Evolutionary conservation across 2,797 vertebrate species (phyloP).

Genomic region (Odontamblyopus lacepedii): DNA sequence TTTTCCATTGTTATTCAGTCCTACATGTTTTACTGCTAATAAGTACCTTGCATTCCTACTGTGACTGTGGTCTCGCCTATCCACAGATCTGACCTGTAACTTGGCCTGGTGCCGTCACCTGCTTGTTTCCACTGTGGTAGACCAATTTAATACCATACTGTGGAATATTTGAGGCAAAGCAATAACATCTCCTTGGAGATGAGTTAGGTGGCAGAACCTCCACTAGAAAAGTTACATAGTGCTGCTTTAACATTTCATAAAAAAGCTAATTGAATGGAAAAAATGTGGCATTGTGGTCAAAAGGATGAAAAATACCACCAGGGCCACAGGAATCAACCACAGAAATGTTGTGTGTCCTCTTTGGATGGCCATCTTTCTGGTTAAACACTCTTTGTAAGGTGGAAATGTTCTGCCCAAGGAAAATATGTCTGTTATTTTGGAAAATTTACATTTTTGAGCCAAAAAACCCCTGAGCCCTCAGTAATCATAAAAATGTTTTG

Average conservation of each 20-base stretch:
- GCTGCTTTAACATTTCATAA: background rate
- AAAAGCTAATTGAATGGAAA: background rate
- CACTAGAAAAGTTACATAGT: too few species aligned
- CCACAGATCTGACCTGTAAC: too few species aligned
- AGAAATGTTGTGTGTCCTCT: background rate
- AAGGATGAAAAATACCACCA: too few species aligned
- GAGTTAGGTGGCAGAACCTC: too few species aligned
- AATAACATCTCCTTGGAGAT: too few species aligned
- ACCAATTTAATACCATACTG: too few species aligned
- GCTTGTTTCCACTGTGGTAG: background rate
- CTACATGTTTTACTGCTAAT: too few species aligned
- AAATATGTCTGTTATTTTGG: background rate
- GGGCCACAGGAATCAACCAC: background rate
- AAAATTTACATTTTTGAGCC: background rate
- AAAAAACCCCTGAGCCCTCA: background rate
- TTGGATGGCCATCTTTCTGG: background rate
- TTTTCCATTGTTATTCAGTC: too few species aligned
- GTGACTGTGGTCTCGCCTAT: too few species aligned
- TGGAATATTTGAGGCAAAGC: too few species aligned
- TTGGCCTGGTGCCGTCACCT: background rate
- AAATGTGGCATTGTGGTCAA: too few species aligned
- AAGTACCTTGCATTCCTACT: too few species aligned
- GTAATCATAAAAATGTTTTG: constrained; percentile 16
- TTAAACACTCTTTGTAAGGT: background rate
- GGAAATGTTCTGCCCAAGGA: background rate